Base-by-base conservation (phyloP, 2,888 invertebrate species). In the Fragum sueziense region DNA sequence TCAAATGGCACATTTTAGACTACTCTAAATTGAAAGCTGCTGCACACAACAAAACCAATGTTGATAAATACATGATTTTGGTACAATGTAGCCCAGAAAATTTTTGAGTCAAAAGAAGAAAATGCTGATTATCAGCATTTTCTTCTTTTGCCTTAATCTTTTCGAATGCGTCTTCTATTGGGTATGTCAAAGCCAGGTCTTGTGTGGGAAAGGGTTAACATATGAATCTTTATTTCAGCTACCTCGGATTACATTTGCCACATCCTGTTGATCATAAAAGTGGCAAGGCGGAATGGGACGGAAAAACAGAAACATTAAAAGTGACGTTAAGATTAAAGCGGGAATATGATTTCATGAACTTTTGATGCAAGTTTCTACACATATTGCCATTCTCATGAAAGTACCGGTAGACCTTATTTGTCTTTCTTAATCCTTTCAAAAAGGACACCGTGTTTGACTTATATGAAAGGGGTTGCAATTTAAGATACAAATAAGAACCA, bases 331-430 rank as follows among this genome's bases (percentile, higher is more conserved):
- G 95, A 80, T 94, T 98, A 93, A 94, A 95, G 79, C 95, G 98
- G 75, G 97, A 98, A 92, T 95, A 96, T 87, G 98, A 98, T 94
- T 96, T 95, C 92, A 94, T 97, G 70, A 98, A 98, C 94, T 97
- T 98, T 94, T 97, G 95, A 91, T 59, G 11, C 1, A 57, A 22
- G n/a, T 6, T n/a, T n/a, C 47, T 20, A 20, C 2, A 20, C 2
- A n/a, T 47, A 20, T 47, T 47, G 47, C 20, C 2, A n/a, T 47
- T 47, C n/a, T 47, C 6, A 1, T n/a, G n/a, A n/a, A n/a, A n/a
- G n/a, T n/a, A n/a, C n/a, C n/a, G n/a, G n/a, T n/a, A n/a, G n/a
- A n/a, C n/a, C n/a, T n/a, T n/a, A n/a, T n/a, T n/a, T n/a, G n/a
- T n/a, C 20, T 6, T 47, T n/a, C 11, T 41, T 41, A 41, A 41